Percentiles rank a stretch among this genome's conserved stretches.
These are phyloP conservation scores for Neolamprologus sp. DNA, from an alignment of 2,113 vertebrate species.

Conservation along the genomic window DNA sequence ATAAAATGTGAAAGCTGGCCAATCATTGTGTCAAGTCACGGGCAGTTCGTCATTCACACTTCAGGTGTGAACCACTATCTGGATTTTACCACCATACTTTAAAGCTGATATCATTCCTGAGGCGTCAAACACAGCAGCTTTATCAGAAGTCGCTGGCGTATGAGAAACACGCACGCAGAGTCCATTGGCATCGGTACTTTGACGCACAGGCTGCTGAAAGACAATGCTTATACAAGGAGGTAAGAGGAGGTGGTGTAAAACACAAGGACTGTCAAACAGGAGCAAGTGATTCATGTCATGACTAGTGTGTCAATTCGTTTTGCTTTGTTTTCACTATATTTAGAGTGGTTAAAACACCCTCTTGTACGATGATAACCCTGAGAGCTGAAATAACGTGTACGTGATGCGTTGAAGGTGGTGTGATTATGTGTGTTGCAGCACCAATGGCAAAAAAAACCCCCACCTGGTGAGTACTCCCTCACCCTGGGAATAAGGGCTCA, in stretches of 20 bases:
- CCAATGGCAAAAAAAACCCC: fast-evolving
- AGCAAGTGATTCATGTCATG: background rate
- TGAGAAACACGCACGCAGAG: background rate
- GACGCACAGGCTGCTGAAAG: background rate
- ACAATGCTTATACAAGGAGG: background rate
- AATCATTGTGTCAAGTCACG: background rate
- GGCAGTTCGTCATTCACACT: background rate
- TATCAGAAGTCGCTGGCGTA: background rate
- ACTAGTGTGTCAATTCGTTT: background rate
- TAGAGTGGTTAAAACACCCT: background rate
- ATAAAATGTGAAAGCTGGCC: background rate
- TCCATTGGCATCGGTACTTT: background rate
- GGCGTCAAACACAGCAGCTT: background rate
- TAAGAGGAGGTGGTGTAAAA: background rate
- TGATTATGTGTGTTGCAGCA: background rate
- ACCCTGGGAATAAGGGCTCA: background rate
- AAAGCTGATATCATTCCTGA: background rate
- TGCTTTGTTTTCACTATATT: background rate
- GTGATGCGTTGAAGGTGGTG: background rate
- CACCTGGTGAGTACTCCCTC: background rate
- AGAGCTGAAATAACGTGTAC: background rate
- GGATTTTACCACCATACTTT: background rate
- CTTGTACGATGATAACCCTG: background rate
- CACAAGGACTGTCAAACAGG: background rate
- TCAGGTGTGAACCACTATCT: background rate